Conservation (phyloP, 2,113 vertebrate genomes). For the Eira barbara region DNA sequence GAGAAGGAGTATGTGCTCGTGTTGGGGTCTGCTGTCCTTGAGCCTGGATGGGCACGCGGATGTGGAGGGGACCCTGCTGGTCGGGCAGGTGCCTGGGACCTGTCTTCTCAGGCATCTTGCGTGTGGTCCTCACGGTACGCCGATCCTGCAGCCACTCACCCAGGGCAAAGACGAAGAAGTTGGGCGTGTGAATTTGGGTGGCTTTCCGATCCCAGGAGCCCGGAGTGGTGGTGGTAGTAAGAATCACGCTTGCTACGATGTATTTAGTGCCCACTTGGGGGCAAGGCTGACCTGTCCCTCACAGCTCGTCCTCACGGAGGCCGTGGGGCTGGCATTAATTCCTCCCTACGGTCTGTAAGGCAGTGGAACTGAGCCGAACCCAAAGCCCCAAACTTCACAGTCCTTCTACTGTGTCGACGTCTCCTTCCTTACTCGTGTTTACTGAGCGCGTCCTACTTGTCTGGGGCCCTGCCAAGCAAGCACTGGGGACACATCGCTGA, state of each 20-base stretch:
- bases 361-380: neutral
- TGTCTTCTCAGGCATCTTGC: accelerated
- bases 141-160: accelerated
- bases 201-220: neutral
- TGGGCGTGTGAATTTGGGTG: neutral
- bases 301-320: neutral
- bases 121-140: accelerated
- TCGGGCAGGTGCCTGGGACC: neutral
- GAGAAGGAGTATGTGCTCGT: neutral
- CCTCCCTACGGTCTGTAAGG: neutral
- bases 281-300: neutral
- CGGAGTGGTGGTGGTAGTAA: accelerated
- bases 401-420: neutral
- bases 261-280: too few relatives aligned
- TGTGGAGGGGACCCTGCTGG: neutral
- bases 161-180: accelerated
- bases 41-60: too few relatives aligned
- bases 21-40: neutral
- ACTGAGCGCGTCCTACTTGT: neutral
- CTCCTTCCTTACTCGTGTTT: neutral
- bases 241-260: accelerated
- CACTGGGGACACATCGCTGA: too few relatives aligned
- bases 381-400: neutral
- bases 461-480: neutral
- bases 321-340: neutral